Evolutionary conservation across 2,888 invertebrate genomes (phyloP), one percentile per base, ranked within the genome.

Genomic region (Athalia cordata): DNA sequence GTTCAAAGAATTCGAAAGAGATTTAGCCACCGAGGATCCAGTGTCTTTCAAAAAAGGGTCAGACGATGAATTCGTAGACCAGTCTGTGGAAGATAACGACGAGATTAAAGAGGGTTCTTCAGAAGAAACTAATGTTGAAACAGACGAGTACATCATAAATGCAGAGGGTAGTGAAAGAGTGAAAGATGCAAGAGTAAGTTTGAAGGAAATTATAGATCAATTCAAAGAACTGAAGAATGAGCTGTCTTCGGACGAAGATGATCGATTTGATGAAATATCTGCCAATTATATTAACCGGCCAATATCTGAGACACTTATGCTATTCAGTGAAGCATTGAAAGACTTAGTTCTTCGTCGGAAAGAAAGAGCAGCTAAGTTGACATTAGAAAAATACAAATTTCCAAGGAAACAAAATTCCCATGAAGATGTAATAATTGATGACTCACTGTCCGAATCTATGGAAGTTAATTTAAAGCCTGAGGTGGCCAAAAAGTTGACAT

Each of bases 1-100:
- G 78, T 89, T 90, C 79, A 87, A 85, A 68, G 88, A 89, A 81
- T 89, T 90, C 76, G 90, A 89, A 79, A 86, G 86, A 77, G 84
- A 88, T 79, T 86, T 89, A 57, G 81, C 83, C 6, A 81, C 82
- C 3, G 87, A 87, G 55, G 87, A 86, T 80, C 77, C 77, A 6
- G 80, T 82, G 29, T 77, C 80, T 5, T 72, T 80, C 29, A 82
- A 79, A 52, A 80, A 82, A 61, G 83, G 79, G 80, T 80, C 82
- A 8, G 75, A 81, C 47, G 78, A 83, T 52, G 80, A 83, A 50
- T 62, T 57, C 29, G 76, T 80, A n/a, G 74, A 79, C 57, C 0
- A 77, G 8, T 81, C 81, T 5, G 67, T 13, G 6, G 64, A 57
- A 13, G 75, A 65, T 11, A 77, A 78, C 4, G 82, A 83, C 9